Base-by-base conservation (phyloP, 2,797 vertebrate species). In the Chelmon rostratus region DNA sequence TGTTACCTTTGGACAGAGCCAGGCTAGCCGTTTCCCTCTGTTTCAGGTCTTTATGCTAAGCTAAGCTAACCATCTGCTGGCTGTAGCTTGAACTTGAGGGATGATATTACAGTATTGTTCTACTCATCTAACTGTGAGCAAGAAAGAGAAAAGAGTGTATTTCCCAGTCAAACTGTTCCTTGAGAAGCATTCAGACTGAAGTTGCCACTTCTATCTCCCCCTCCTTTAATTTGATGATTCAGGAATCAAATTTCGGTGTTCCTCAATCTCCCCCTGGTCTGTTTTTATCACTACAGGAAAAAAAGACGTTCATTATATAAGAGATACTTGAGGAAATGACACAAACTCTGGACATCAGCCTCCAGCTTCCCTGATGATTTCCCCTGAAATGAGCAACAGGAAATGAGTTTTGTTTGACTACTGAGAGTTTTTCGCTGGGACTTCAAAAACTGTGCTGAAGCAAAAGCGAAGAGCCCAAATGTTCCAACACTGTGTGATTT, bases 351-450 rank as follows among this genome's bases (percentile, higher is more conserved):
- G 64, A 68, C 19, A 2, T 46, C 25, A 6, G 37, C 35, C 44
- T 28, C 4, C 28, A 63, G 8, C 4, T 46, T 38, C 25, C 38
- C 19, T 23, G 46, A 44, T 16, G 19, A 42, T 33, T 62, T 37
- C 46, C 37, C 8, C 31, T n/a, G 49, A 69, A 69, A 37, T 25
- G 16, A 68, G 42, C 2, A 50, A 56, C 66, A 69, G 75, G 57
- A 69, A 70, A 4, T 25, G n/a, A 47, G n/a, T n/a, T 63, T 64
- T 35, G 28, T 56, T 64, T 71, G 21, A 65, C 42, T 50, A 11
- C 4, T 46, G 13, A 68, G 40, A 59, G 35, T 50, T 40, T 59
- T 23, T 37, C 3, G 56, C 23, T 31, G 8, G 19, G 12, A 18
- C 6, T 15, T 7, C 11, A 37, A 38, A 19, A 16, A 57, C 40